A percentile compares a stretch with the other conserved stretches of the same genome.
These are phyloP conservation scores for Tursiops truncatus DNA, from an alignment of 2,113 vertebrate genomes.

Conservation along the genomic window DNA sequence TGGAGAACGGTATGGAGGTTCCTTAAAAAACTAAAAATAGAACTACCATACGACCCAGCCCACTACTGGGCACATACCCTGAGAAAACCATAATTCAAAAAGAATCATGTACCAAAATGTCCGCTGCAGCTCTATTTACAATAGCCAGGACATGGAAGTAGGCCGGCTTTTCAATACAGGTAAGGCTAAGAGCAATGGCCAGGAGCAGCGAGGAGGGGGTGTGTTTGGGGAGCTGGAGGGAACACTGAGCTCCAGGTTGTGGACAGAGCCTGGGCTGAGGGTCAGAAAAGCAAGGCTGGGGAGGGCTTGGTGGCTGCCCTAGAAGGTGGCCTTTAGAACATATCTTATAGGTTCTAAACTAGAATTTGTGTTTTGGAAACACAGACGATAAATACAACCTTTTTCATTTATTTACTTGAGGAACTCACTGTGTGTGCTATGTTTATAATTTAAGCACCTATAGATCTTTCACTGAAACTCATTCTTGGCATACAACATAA, in stretches of 20 bases:
- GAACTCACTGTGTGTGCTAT: background rate
- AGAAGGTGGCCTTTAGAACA: background rate
- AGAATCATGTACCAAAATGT: too few relatives aligned
- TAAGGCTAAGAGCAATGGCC: background rate
- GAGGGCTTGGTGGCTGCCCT: background rate
- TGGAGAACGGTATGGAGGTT: too few relatives aligned
- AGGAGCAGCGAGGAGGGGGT: accelerated
- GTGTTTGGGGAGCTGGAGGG: background rate
- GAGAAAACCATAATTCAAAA: too few relatives aligned
- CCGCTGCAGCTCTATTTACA: too few relatives aligned
- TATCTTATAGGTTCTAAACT: background rate
- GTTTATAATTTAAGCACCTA: background rate
- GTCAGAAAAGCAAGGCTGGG: background rate
- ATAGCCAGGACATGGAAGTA: too few relatives aligned
- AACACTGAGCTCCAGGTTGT: background rate
- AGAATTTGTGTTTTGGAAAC: background rate
- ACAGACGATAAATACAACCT: background rate
- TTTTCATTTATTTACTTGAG: slow-evolving; percentile 1
- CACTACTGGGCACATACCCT: too few relatives aligned
- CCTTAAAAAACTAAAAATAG: too few relatives aligned
- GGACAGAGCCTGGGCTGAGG: background rate
- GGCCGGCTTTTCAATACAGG: background rate
- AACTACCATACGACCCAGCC: too few relatives aligned
- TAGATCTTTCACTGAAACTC: slow-evolving; percentile 4
- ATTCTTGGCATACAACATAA: background rate